These are phyloP conservation scores for Australoheros facetus DNA, from an alignment of 2,797 vertebrate genomes.

Conservation along the genomic window DNA sequence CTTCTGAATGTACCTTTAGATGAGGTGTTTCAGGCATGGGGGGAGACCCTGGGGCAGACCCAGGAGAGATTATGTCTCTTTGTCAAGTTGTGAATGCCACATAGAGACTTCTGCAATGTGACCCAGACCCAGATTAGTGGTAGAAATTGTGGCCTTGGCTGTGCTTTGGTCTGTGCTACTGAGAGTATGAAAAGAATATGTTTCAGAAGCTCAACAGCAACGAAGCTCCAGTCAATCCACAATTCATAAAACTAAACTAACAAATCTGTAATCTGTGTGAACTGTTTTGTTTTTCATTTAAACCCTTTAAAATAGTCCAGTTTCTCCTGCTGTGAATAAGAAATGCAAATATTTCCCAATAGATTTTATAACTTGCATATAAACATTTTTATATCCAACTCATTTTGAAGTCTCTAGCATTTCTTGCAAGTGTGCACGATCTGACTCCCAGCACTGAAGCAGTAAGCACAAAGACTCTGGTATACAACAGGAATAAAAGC, in stretches of 20 bases:
- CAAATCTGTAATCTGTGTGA: rapidly evolving
- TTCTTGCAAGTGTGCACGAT: not conserved
- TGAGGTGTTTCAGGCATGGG: not conserved
- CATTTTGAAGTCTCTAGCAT: not conserved
- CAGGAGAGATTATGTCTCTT: not conserved
- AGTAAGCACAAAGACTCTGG: not conserved
- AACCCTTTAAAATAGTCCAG: not conserved
- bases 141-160: not conserved
- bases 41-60: not conserved
- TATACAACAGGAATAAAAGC: not conserved
- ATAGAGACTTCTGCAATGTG: not conserved
- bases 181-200: not conserved
- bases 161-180: not conserved
- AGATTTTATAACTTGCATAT: not conserved
- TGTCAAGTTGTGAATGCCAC: not conserved
- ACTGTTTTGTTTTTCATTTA: rapidly evolving
- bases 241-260: not conserved
- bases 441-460: not conserved
- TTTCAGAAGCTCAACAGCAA: not conserved
- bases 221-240: not conserved
- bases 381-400: not conserved
- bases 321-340: not conserved
- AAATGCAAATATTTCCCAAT: not conserved
- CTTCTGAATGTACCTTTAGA: not conserved
- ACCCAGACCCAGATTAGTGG: not conserved